Conservation (phyloP, 37 sponge, comb jelly and placozoan genomes). For the Beroe ovata region DNA sequence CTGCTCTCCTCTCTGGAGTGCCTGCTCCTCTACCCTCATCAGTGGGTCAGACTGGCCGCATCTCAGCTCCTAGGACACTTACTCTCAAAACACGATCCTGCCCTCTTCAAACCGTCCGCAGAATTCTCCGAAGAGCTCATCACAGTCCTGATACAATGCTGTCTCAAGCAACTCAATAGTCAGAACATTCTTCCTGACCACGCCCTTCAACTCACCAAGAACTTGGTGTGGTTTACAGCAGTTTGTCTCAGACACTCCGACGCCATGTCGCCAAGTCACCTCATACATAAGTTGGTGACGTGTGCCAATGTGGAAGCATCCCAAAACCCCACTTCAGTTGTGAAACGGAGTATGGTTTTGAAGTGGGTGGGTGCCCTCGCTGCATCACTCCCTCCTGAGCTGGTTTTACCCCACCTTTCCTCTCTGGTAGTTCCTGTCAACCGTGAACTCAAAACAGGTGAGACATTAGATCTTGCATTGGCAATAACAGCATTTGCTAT, state of each 20-base stretch:
- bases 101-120: not conserved
- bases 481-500: no score
- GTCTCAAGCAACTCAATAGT: not conserved
- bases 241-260: not conserved
- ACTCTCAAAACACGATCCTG: not conserved
- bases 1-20: not conserved
- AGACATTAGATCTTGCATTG: no score
- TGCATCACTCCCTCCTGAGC: not conserved
- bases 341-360: conserved; percentile 10
- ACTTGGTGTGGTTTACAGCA: not conserved
- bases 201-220: not conserved
- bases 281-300: not conserved
- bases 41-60: conserved; percentile 59
- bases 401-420: not conserved
- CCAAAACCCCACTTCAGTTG: not conserved
- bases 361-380: conserved; percentile 30
- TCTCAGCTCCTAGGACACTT: conserved; percentile 44
- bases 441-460: conserved; percentile 17
- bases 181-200: not conserved
- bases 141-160: not conserved
- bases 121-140: not conserved
- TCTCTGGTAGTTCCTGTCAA: not conserved
- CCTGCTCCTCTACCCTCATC: conserved; percentile 41
- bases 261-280: not conserved
- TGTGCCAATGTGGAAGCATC: not conserved